Percentiles rank a stretch among this genome's conserved stretches.
Evolutionary conservation across 2,888 invertebrate species (phyloP).

Genomic region (Ormyrus labotus): DNA sequence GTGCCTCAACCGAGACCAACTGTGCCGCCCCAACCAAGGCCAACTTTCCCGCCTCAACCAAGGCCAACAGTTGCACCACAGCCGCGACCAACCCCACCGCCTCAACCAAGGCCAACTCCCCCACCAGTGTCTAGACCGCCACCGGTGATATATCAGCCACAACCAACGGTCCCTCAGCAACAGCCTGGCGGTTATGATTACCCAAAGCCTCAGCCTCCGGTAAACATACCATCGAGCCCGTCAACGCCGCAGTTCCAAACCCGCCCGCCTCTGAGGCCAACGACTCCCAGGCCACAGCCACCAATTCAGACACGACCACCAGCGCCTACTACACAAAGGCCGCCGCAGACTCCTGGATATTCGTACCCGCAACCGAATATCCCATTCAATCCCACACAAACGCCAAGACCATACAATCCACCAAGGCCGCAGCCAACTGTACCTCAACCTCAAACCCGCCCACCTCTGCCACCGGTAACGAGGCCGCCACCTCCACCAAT

Average conservation of each 20-base stretch:
- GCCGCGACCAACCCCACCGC: constrained; percentile 31
- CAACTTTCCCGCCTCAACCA: constrained; percentile 45
- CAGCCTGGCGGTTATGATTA: constrained; percentile 64
- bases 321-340: constrained; percentile 50
- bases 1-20: constrained; percentile 41
- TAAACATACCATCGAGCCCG: constrained; percentile 45
- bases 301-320: constrained; percentile 38
- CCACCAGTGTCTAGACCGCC: constrained; percentile 57
- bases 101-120: constrained; percentile 10
- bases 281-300: neutral
- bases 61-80: constrained; percentile 57
- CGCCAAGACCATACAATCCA: constrained; percentile 15
- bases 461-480: constrained; percentile 47
- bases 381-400: neutral
- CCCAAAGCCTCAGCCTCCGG: constrained; percentile 57
- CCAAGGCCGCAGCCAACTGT: neutral
- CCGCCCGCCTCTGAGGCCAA: neutral
- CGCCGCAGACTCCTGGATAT: constrained; percentile 39
- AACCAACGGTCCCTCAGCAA: constrained; percentile 71
- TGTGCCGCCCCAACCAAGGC: constrained; percentile 38
- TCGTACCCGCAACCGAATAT: constrained; percentile 30
- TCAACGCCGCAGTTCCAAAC: constrained; percentile 5
- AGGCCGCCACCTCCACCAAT: constrained; percentile 57
- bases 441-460: neutral
- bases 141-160: constrained; percentile 34